A percentile compares a stretch with the other conserved stretches of the same genome.
Evolutionary conservation across 2,888 invertebrate species (phyloP).

Genomic region (Diarsia rubi): DNA sequence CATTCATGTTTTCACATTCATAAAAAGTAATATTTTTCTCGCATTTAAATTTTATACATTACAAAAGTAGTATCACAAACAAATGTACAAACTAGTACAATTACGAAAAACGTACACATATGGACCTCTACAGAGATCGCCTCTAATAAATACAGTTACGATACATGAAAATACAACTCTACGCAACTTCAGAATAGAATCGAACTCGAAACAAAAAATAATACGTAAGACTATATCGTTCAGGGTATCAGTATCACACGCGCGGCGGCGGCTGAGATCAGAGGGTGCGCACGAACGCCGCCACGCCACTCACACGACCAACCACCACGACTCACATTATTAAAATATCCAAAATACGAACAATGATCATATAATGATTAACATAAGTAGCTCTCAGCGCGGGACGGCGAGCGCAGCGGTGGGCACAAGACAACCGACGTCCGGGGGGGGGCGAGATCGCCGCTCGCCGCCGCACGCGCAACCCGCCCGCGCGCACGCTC

Average conservation of each 20-base stretch:
- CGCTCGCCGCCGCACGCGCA: slow-evolving; percentile 76
- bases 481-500: slow-evolving; percentile 60
- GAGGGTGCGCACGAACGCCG: slow-evolving; percentile 81
- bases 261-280: slow-evolving; percentile 89
- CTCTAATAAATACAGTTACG: slow-evolving; percentile 89
- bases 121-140: slow-evolving; percentile 78
- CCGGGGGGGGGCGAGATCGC: slow-evolving; percentile 73
- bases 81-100: slow-evolving; percentile 91
- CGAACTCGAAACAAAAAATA: slow-evolving; percentile 89
- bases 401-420: slow-evolving; percentile 81
- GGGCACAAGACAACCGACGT: slow-evolving; percentile 72
- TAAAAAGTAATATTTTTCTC: slow-evolving; percentile 86
- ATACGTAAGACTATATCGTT: slow-evolving; percentile 88
- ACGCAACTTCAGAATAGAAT: slow-evolving; percentile 89
- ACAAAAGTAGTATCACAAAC: slow-evolving; percentile 92
- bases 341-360: slow-evolving; percentile 81
- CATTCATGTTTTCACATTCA: slow-evolving; percentile 86
- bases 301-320: slow-evolving; percentile 80
- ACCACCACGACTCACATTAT: slow-evolving; percentile 75
- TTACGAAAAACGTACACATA: slow-evolving; percentile 89
- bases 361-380: slow-evolving; percentile 81
- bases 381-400: slow-evolving; percentile 81
- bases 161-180: slow-evolving; percentile 88
- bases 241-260: slow-evolving; percentile 87
- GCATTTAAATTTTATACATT: slow-evolving; percentile 89